Evolutionary conservation across 2,888 invertebrate species (phyloP).

Genomic region (Epirrhoe tristata): DNA sequence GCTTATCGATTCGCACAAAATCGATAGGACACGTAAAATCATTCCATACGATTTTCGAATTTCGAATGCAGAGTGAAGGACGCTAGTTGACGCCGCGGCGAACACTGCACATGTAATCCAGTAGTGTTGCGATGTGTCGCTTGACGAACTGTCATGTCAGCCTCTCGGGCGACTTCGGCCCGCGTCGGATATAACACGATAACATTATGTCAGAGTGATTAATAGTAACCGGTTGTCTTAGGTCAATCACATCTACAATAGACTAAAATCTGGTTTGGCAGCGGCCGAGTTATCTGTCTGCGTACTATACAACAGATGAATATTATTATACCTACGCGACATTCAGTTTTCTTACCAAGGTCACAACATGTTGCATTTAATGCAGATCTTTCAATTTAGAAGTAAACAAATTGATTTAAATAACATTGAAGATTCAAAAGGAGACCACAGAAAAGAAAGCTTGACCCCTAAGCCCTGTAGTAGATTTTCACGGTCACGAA

Average conservation of each 20-base stretch:
- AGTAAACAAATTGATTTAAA: neutral
- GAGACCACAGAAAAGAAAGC: no score
- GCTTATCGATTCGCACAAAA: conserved; percentile 52
- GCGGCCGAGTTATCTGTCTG: conserved; percentile 54
- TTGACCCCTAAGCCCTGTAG: no score
- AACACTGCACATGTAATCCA: conserved; percentile 72
- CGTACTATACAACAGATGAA: conserved; percentile 34
- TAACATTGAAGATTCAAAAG: no score
- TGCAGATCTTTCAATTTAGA: neutral
- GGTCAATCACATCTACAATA: conserved; percentile 70
- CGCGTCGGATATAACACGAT: conserved; percentile 64
- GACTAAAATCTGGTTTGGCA: conserved; percentile 51
- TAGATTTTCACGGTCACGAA: no score
- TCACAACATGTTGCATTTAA: conserved; percentile 16
- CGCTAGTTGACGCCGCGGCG: conserved; percentile 70
- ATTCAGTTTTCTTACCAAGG: conserved; percentile 6
- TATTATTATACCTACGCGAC: conserved; percentile 7
- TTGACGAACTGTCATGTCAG: conserved; percentile 80
- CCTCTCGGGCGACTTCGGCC: conserved; percentile 68
- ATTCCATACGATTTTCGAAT: conserved; percentile 47
- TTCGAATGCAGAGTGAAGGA: conserved; percentile 66
- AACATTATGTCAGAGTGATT: conserved; percentile 75
- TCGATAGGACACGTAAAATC: conserved; percentile 57
- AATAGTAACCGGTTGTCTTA: conserved; percentile 68
- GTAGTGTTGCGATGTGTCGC: conserved; percentile 76